Base-by-base conservation (phyloP, 2,797 vertebrate species). In the Tokudaia tokunoshimensis region DNA sequence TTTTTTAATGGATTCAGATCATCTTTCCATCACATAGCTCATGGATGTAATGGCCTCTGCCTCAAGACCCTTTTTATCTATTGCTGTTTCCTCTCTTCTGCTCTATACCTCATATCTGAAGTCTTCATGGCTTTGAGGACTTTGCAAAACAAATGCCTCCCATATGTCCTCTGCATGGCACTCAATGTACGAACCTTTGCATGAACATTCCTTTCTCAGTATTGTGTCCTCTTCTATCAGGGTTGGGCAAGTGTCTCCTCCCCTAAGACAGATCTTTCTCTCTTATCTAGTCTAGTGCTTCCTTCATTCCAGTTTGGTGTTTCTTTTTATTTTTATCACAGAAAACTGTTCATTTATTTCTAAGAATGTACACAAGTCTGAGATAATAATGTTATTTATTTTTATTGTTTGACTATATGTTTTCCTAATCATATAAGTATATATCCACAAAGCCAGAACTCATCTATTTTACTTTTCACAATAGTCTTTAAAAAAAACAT, bases 251-350 rank as follows among this genome's bases (percentile, higher is more conserved):
- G 61, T 84, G 47, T 50, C 14, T 90, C 9, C 5, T 75, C 5
- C 70, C 15, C 44, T 67, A 67, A 55, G 11, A 55, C 5, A 50
- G 2, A 4, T 81, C 11, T 81, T 90, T 47, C 31, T 59, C 13
- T 24, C 29, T 47, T 12, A 57, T 72, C 20, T 75, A 82, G 61
- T 29, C 63, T 55, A 88, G 7, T 86, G 26, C 1, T n/a, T 0
- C 22, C 44, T 1, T n/a, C 1, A 11, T 94, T 67, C 55, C 29
- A 91, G 65, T 6, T 0, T n/a, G 59, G n/a, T 37, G 75, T 86
- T 88, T 81, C n/a, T 17, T 78, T 89, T 85, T 85, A 20, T 47
- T 91, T 96, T 87, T 17, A 57, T 91, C 26, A 50, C 2, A n/a
- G 37, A 89, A 91, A 85, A 5, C 2, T 37, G 0, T 26, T 82